Percentiles rank a stretch among this genome's conserved stretches.
These are phyloP conservation scores for Caligus rogercresseyi DNA, from an alignment of 1,140 invertebrate genomes.

Conservation along the genomic window DNA sequence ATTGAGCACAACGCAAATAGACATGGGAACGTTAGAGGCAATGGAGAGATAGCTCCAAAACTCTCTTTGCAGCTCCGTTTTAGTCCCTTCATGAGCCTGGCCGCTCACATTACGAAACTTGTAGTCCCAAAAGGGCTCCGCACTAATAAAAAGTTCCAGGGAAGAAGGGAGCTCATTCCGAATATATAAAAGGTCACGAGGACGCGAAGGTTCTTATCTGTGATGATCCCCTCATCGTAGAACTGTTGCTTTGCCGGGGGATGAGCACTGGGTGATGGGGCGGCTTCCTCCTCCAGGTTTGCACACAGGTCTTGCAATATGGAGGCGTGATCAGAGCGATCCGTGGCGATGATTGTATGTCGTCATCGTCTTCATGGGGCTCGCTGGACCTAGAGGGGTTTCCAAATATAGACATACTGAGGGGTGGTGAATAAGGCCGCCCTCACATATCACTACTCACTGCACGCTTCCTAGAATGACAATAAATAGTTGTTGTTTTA, in stretches of 20 bases:
- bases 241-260: neutral
- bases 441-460: too few relatives aligned
- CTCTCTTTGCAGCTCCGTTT: slow-evolving; percentile 19
- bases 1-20: slow-evolving; percentile 63
- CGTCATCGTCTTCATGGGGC: slow-evolving; percentile 2
- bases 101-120: slow-evolving; percentile 44
- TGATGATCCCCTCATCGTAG: neutral
- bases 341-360: neutral
- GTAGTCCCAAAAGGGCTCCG: slow-evolving; percentile 34
- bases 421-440: too few relatives aligned
- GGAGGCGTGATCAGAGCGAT: neutral
- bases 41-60: slow-evolving; percentile 54
- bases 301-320: neutral
- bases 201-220: slow-evolving; percentile 29
- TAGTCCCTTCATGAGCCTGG: neutral
- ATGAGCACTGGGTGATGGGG: neutral
- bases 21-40: slow-evolving; percentile 60
- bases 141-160: slow-evolving; percentile 88
- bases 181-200: slow-evolving; percentile 73
- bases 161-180: slow-evolving; percentile 67
- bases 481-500: too few relatives aligned
- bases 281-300: neutral
- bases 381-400: too few relatives aligned
- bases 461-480: too few relatives aligned
- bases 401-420: too few relatives aligned